These are phyloP conservation scores for Apis cerana DNA, from an alignment of 1,140 invertebrate species.

Conservation along the genomic window DNA sequence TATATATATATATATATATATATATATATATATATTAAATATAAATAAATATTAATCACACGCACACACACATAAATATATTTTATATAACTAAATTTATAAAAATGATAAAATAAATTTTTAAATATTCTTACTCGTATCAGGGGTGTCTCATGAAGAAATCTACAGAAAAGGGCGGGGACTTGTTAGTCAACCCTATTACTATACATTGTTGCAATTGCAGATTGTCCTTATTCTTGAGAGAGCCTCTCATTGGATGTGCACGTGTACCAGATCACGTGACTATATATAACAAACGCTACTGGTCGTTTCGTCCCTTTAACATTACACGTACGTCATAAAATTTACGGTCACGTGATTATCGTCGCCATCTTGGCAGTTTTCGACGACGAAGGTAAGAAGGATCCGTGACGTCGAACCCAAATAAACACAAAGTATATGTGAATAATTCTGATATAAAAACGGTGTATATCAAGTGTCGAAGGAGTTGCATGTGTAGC, in stretches of 20 bases:
- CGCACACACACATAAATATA: no score
- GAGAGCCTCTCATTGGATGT: slow-evolving; percentile 61
- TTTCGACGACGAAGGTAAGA: slow-evolving; percentile 73
- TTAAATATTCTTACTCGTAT: no score
- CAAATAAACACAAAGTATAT: slow-evolving; percentile 76
- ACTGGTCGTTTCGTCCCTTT: slow-evolving; percentile 67
- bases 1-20: neutral
- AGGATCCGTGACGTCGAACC: slow-evolving; percentile 76
- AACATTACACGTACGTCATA: slow-evolving; percentile 68
- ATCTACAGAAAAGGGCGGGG: slow-evolving; percentile 38
- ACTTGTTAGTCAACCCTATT: slow-evolving; percentile 24
- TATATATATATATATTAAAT: neutral
- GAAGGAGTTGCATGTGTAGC: slow-evolving; percentile 63
- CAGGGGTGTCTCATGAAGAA: neutral
- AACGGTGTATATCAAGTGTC: slow-evolving; percentile 56
- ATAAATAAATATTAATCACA: no score
- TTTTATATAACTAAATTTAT: neutral
- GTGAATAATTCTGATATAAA: slow-evolving; percentile 68
- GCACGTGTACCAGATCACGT: slow-evolving; percentile 66
- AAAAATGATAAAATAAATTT: neutral
- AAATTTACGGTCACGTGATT: slow-evolving; percentile 75
- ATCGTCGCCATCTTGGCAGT: slow-evolving; percentile 76
- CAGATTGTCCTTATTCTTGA: slow-evolving; percentile 63
- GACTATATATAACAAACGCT: slow-evolving; percentile 56
- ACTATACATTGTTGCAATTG: slow-evolving; percentile 56